Evolutionary conservation across 2,888 invertebrate species (phyloP).

Genomic region (Drosophila fungiperda): DNA sequence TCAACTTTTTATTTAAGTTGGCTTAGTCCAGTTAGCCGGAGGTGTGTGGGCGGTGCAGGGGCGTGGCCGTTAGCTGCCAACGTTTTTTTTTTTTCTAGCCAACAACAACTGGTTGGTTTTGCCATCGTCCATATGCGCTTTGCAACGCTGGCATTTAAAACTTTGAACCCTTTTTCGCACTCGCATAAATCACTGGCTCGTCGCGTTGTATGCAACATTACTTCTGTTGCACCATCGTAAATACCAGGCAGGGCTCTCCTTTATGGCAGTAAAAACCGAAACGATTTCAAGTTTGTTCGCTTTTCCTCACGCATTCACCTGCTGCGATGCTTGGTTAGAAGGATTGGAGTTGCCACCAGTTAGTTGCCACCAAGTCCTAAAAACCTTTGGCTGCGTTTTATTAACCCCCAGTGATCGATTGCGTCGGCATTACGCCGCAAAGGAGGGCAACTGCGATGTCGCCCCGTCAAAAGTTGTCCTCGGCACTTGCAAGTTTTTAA

Average conservation of each 20-base stretch:
- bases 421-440: conserved; percentile 53
- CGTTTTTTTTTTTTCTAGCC: conserved; percentile 41
- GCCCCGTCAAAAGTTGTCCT: conserved; percentile 36
- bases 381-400: conserved; percentile 55
- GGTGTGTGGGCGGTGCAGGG: conserved; percentile 26
- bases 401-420: conserved; percentile 68
- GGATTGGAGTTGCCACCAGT: conserved; percentile 24
- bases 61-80: conserved; percentile 34
- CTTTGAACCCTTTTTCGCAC: conserved; percentile 56
- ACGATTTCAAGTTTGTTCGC: conserved; percentile 44
- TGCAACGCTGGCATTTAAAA: conserved; percentile 57
- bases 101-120: conserved; percentile 7
- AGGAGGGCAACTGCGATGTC: conserved; percentile 8
- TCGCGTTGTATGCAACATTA: conserved; percentile 60
- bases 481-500: conserved; percentile 43
- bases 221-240: conserved; percentile 56
- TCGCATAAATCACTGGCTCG: conserved; percentile 64
- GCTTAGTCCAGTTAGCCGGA: conserved; percentile 33
- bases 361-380: conserved; percentile 30
- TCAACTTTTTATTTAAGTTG: conserved; percentile 53
- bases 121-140: conserved; percentile 40
- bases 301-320: conserved; percentile 47
- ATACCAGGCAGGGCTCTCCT: conserved; percentile 46
- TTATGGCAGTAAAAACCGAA: conserved; percentile 68
- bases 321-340: conserved; percentile 21